Evolutionary conservation across 2,888 invertebrate species (phyloP), one percentile per base, ranked within the genome.

Genomic region (Lamellibrachia columna): DNA sequence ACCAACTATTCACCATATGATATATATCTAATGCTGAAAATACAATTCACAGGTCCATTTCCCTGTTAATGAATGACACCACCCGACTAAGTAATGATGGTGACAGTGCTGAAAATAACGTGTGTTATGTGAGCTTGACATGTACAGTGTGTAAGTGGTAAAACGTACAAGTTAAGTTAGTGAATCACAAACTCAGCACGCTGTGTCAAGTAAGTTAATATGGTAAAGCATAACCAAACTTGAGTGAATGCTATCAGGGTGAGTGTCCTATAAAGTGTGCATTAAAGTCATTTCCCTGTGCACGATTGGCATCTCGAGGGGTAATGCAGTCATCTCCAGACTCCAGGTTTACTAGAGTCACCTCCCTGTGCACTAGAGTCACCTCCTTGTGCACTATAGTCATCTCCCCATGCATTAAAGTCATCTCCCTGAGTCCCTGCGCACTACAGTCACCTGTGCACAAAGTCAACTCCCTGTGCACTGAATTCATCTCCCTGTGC

Each of bases 121-220:
- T 75, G 75, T n/a, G 22, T 75, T 75, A n/a, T 75, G 22, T 75
- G 75, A 75, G 22, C n/a, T 75, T 75, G 9, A n/a, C 22, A 11
- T 15, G n/a, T n/a, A 75, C 40, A 75, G 4, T 75, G 58, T 58
- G 58, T 8, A 11, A 15, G n/a, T 75, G 75, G 75, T 75, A 6
- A 75, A 75, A 75, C 22, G 22, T 75, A 75, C 75, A 75, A 75
- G 75, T 75, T 75, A 75, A 75, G 75, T 75, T 75, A 75, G 75
- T 15, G 75, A 15, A 75, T 75, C 15, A 22, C 75, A 75, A 75
- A 75, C 22, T n/a, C 75, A 15, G 75, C 22, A 11, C 75, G n/a
- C 75, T 75, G 75, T n/a, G 3, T 15, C 75, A 75, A 75, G n/a
- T 75, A 75, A 22, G 75, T 75, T 75, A 75, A 75, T 6, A 3